These are phyloP conservation scores for Pocota personata DNA, from an alignment of 2,888 invertebrate genomes.

Conservation along the genomic window DNA sequence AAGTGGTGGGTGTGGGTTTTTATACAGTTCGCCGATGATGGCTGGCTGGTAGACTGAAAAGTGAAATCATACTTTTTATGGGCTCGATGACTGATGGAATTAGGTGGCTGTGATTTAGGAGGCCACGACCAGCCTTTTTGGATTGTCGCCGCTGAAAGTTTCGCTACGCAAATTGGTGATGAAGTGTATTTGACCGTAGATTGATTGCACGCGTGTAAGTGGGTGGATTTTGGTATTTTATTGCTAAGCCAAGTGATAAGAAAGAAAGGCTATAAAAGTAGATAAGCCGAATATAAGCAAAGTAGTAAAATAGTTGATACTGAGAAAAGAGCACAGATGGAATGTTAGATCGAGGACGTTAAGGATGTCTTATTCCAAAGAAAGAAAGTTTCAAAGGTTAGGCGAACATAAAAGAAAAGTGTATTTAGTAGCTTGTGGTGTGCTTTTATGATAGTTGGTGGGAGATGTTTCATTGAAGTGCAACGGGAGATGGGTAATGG, in stretches of 20 bases:
- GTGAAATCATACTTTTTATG: constrained; percentile 72
- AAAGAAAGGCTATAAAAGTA: constrained; percentile 46
- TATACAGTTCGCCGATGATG: neutral
- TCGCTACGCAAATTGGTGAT: constrained; percentile 60
- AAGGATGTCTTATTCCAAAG: neutral
- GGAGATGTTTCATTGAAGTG: no score
- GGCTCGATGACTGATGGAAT: constrained; percentile 72
- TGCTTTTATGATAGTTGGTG: neutral
- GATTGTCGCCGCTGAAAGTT: neutral
- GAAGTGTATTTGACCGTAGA: constrained; percentile 63
- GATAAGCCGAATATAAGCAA: constrained; percentile 56
- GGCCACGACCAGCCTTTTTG: constrained; percentile 32
- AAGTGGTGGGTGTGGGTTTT: constrained; percentile 35
- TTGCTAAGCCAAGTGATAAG: constrained; percentile 51
- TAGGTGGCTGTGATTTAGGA: constrained; percentile 68
- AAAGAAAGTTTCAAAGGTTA: neutral
- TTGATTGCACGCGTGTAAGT: constrained; percentile 65
- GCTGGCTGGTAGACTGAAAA: constrained; percentile 41
- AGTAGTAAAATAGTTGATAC: constrained; percentile 25
- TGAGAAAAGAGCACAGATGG: neutral
- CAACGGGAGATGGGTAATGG: no score
- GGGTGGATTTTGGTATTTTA: constrained; percentile 48
- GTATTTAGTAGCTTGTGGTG: neutral
- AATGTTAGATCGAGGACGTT: neutral
- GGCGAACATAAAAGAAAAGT: neutral